Evolutionary conservation across 92 coral and sea anemone genomes (phyloP), one percentile per base, ranked within the genome.

Genomic region (Parazoanthus darwini): DNA sequence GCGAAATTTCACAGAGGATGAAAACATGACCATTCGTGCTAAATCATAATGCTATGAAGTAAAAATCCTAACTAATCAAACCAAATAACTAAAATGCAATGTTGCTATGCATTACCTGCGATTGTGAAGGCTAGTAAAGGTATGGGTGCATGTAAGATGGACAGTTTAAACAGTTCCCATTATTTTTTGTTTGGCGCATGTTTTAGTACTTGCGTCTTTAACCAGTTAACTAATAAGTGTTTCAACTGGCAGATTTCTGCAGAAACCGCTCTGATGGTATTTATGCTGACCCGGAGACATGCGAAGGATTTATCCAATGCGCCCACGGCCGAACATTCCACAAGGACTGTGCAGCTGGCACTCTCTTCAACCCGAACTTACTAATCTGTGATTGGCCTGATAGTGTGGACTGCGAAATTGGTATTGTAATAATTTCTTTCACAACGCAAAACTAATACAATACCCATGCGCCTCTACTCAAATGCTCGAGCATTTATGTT

Each of bases 351-450:
- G 88, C 91, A 11, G 85, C 23, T 0, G 89, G 91, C 0, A 75
- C 88, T 6, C 63, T 89, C 10, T 89, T 89, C 73, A 89, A 89
- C 72, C 91, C 89, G 29, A 78, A 70, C 48, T 78, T 89, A 15
- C 79, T 43, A 13, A 81, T 89, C 80, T 89, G 91, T 70, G 91
- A 89, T 70, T 89, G 91, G 91, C 91, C 91, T 22, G 14, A 35
- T 6, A 89, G 85, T 46, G 91, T 89, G 43, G 91, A 89, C 65
- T 89, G 91, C 36, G 79, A 88, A 0, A 89, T 77, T 44, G 91
- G 91, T 89, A 89, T 73, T 33, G 42, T 29, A 73, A 33, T 26
- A 29, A 9, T 35, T 10, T 29, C 42, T 36, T 73, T 16, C 22
- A 73, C 35, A 73, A 73, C 18, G 9, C 16, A n/a, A n/a, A 54